Evolutionary conservation across 2,113 vertebrate genomes (phyloP), one percentile per base, ranked within the genome.

Genomic region (Ifrita kowaldi): DNA sequence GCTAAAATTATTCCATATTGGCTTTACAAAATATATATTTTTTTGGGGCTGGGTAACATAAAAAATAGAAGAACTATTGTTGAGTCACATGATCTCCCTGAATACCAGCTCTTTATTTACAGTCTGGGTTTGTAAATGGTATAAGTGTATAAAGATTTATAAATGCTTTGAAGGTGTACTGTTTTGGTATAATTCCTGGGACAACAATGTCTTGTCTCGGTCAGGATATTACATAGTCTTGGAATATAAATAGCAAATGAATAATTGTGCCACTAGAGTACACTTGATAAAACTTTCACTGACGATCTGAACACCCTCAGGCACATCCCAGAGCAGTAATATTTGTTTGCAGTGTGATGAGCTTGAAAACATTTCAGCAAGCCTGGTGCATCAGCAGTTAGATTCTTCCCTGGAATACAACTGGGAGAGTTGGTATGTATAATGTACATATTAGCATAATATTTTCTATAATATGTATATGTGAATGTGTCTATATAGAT

Each of bases 21-120:
- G 5, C 15, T 73, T 26, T 4, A 20, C 23, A 62, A 84, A 64
- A 56, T 57, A 10, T 0, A 24, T 7, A n/a, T 27, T 52, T 50
- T 11, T 18, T 3, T 6, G 6, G 2, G 6, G 1, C 21, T 84
- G 22, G 17, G 33, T 46, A n/a, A n/a, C 7, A 22, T 4, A 69
- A 42, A 57, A 77, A 84, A 65, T 11, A 50, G 5, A 17, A 84
- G 37, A 90, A 23, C 12, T 73, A 5, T 15, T 71, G 16, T 30
- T 74, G 27, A n/a, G 28, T 62, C 27, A 28, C 13, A 2, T 55
- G 26, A 18, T 56, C 6, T 46, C 26, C 70, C 52, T 70, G 18
- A 62, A 80, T 35, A n/a, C 19, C 4, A 59, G 13, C n/a, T 77
- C 32, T 77, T 49, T n/a, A 46, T 84, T 65, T 89, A 27, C 24